Evolutionary conservation across 2,888 invertebrate genomes (phyloP).

Genomic region (Brassicogethes aeneus): DNA sequence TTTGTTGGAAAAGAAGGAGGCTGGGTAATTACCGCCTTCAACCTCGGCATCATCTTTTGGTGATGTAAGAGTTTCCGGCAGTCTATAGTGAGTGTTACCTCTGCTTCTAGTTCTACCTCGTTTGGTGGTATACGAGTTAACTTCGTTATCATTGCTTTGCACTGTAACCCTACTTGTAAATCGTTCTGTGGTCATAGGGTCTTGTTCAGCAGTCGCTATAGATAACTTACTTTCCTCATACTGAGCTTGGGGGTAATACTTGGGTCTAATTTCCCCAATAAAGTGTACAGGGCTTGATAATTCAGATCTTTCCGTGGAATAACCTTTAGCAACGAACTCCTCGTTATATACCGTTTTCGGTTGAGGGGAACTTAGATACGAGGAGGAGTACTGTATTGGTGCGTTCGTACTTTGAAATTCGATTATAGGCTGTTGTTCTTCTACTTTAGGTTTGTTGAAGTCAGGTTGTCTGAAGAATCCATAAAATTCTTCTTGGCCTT

Average conservation of each 20-base stretch:
- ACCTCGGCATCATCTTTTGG: slow-evolving; percentile 34
- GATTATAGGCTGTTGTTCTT: slow-evolving; percentile 4
- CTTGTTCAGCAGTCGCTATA: slow-evolving; percentile 10
- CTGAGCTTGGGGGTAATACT: slow-evolving; percentile 20
- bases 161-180: slow-evolving; percentile 19
- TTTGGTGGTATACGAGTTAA: slow-evolving; percentile 19
- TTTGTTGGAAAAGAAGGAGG: slow-evolving; percentile 27
- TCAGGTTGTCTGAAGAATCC: slow-evolving; percentile 45
- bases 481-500: slow-evolving; percentile 39
- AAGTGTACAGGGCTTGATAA: slow-evolving; percentile 23
- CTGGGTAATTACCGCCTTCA: slow-evolving; percentile 43
- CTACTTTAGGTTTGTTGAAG: slow-evolving; percentile 28
- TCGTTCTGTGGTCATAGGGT: slow-evolving; percentile 14
- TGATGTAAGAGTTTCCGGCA: slow-evolving; percentile 30
- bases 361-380: slow-evolving; percentile 5
- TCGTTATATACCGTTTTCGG: slow-evolving; percentile 4
- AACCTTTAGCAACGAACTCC: slow-evolving; percentile 5
- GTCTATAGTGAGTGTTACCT: slow-evolving; percentile 47
- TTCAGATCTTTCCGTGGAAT: slow-evolving; percentile 10
- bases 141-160: slow-evolving; percentile 16
- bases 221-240: not conserved
- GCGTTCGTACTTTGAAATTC: slow-evolving; percentile 13
- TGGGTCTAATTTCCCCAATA: slow-evolving; percentile 34
- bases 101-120: slow-evolving; percentile 36
- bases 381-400: slow-evolving; percentile 11